phyloP scores from a whole-genome alignment of 2,797 vertebrate genomes.

The Rallus crepitans region DNA sequence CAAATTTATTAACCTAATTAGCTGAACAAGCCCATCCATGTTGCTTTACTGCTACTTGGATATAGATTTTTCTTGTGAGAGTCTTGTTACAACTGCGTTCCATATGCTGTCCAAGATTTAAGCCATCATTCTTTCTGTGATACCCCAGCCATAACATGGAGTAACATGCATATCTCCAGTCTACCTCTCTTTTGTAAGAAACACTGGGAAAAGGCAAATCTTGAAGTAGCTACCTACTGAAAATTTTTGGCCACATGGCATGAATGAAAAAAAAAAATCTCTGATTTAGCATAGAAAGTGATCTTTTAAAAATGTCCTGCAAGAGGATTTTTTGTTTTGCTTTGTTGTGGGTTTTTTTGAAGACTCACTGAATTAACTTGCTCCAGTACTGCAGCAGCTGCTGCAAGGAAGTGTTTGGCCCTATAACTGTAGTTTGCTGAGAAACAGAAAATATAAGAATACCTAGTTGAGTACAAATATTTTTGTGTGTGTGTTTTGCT shows the following conservation, averaged over 20 bases:
- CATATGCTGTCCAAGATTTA: background rate
- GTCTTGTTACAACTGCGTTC: background rate
- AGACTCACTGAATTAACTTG: background rate
- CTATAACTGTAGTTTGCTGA: background rate
- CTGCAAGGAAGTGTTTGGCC: background rate
- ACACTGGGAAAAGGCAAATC: background rate
- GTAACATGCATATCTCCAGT: background rate
- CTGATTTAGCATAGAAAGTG: background rate
- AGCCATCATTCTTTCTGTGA: background rate
- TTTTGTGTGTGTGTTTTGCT: background rate
- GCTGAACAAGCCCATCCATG: background rate
- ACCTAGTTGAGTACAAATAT: accelerated
- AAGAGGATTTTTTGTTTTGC: background rate
- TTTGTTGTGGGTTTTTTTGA: no score
- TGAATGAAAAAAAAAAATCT: background rate
- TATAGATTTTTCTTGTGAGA: background rate
- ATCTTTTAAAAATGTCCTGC: background rate
- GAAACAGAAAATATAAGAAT: background rate
- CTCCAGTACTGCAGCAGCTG: background rate
- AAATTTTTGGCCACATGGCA: background rate
- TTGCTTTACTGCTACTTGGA: background rate
- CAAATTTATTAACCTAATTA: background rate
- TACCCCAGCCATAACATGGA: background rate
- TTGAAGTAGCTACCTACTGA: background rate
- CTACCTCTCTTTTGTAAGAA: background rate